Evolutionary conservation across 35 echinoderm and acorn worm species (phyloP).

Genomic region (Apostichopus parvimensis): DNA sequence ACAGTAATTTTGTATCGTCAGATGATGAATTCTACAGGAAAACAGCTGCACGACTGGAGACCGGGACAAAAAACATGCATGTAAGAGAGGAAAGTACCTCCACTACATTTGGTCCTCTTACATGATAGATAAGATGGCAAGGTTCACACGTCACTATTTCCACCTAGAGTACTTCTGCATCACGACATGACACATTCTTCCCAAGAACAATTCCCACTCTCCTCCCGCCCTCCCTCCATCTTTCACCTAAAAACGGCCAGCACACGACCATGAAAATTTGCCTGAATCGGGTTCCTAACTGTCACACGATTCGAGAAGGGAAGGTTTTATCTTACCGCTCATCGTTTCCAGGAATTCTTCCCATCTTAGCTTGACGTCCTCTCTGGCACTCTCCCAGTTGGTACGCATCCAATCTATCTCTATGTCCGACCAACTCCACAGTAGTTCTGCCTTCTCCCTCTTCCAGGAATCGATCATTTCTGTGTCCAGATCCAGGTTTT

Average conservation of each 20-base stretch:
- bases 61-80: too few species aligned
- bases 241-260: background rate
- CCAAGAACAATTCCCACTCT: background rate
- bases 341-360: background rate
- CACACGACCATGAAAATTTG: background rate
- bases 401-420: background rate
- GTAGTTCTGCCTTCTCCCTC: background rate
- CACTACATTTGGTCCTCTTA: too few species aligned
- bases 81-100: too few species aligned
- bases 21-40: too few species aligned
- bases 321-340: background rate
- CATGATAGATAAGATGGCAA: too few species aligned
- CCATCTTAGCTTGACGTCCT: background rate
- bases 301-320: background rate
- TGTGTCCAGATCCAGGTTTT: background rate
- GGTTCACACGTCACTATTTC: too few species aligned
- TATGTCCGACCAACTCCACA: background rate
- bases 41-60: too few species aligned
- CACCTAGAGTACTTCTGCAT: too few species aligned
- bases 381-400: background rate
- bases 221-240: background rate
- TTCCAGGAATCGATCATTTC: background rate
- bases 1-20: too few species aligned
- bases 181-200: too few species aligned
- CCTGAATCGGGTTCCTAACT: background rate